These are phyloP conservation scores for Heliconius ismenius DNA, from an alignment of 2,888 invertebrate genomes.

Conservation along the genomic window DNA sequence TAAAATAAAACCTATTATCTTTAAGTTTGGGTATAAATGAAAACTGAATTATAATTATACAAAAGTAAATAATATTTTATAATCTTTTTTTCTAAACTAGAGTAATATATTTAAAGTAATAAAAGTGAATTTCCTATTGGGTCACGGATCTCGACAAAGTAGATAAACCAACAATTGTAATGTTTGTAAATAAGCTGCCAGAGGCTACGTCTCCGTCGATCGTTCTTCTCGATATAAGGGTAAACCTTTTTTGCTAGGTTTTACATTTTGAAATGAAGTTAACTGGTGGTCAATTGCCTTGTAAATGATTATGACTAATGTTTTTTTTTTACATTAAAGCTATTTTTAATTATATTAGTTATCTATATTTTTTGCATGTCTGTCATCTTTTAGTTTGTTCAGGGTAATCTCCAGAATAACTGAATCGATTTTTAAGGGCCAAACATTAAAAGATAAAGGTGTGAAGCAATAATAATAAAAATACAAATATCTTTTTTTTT, in stretches of 20 bases:
- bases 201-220: not conserved
- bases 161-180: conserved; percentile 2
- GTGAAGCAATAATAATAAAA: too few relatives aligned
- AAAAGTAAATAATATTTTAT: not conserved
- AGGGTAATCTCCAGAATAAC: too few relatives aligned
- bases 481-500: too few relatives aligned
- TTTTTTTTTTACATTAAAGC: not conserved
- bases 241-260: not conserved
- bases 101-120: not conserved
- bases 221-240: not conserved
- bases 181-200: conserved; percentile 16
- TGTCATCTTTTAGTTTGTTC: too few relatives aligned
- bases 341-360: not conserved
- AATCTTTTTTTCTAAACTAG: not conserved
- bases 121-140: not conserved
- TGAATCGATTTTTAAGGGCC: too few relatives aligned
- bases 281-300: not conserved
- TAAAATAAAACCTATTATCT: too few relatives aligned
- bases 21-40: too few relatives aligned
- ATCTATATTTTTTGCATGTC: too few relatives aligned
- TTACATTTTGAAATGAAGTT: not conserved
- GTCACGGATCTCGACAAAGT: conserved; percentile 4
- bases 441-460: too few relatives aligned
- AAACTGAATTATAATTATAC: too few relatives aligned
- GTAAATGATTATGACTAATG: not conserved